These are phyloP conservation scores for Pteromalus puparum DNA, from an alignment of 1,140 invertebrate species.

Conservation along the genomic window DNA sequence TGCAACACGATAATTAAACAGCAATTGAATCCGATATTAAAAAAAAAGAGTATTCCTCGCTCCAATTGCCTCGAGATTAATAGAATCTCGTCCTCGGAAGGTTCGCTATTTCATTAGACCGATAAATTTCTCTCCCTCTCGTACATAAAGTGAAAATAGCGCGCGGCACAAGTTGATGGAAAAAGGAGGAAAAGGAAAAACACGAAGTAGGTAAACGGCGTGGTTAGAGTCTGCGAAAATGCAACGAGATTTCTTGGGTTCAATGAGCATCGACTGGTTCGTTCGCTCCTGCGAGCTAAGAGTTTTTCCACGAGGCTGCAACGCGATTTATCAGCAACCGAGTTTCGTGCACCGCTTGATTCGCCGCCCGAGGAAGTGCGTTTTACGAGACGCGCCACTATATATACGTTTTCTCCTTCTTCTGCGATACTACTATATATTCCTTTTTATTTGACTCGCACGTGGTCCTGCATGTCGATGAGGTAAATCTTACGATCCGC, in stretches of 20 bases:
- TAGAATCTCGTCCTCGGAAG: neutral
- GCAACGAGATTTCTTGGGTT: constrained; percentile 19
- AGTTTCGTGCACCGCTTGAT: neutral
- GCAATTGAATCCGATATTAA: neutral
- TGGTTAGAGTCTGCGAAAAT: neutral
- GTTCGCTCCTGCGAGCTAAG: neutral
- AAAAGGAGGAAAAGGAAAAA: neutral
- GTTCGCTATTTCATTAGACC: constrained; percentile 9
- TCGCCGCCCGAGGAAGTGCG: neutral
- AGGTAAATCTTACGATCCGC: neutral
- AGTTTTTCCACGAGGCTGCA: neutral
- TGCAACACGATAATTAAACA: too few species aligned
- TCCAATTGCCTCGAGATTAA: neutral
- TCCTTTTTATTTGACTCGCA: neutral
- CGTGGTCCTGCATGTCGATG: neutral
- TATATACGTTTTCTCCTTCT: neutral
- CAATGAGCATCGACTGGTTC: neutral
- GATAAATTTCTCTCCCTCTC: neutral
- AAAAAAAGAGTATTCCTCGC: neutral
- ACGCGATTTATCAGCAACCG: neutral
- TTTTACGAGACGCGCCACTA: neutral
- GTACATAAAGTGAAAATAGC: constrained; percentile 18
- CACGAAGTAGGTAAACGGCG: neutral
- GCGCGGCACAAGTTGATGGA: too few species aligned
- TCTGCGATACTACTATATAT: too few species aligned